Evolutionary conservation across 1,140 invertebrate species (phyloP).

Genomic region (Lamellibrachia luymesi): DNA sequence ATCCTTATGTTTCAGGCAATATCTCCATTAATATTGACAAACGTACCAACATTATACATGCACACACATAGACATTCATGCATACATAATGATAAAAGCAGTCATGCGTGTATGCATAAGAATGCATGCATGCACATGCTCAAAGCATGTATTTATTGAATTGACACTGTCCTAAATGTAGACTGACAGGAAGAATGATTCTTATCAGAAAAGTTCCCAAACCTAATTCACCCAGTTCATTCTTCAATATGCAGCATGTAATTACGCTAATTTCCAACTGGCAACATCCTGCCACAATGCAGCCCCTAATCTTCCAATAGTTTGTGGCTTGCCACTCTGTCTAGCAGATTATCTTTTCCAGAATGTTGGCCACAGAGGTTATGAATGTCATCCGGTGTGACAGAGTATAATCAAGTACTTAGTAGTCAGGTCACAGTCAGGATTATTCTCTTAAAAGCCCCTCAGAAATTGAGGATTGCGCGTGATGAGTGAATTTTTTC

Average conservation of each 20-base stretch:
- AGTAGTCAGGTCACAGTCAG: no score
- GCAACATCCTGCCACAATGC: neutral
- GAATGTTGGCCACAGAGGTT: neutral
- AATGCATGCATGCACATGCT: no score
- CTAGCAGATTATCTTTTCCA: slow-evolving; percentile 5
- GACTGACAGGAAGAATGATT: neutral
- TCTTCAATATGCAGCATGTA: neutral
- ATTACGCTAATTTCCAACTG: neutral
- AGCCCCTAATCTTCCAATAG: neutral
- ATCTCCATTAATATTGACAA: no score
- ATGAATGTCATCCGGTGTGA: neutral
- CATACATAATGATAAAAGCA: no score
- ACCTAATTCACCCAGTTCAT: neutral
- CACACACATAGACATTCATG: no score
- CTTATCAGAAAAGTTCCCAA: neutral
- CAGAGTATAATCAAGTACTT: neutral
- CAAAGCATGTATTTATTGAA: neutral
- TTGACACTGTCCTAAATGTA: neutral
- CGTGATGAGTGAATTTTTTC: no score
- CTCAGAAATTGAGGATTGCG: no score
- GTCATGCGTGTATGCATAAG: no score
- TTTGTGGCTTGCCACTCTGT: neutral
- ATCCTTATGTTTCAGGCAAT: no score
- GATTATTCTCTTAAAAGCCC: no score
- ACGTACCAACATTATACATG: no score